These are phyloP conservation scores for Phyto melanocephala DNA, from an alignment of 2,888 invertebrate genomes.

Conservation along the genomic window DNA sequence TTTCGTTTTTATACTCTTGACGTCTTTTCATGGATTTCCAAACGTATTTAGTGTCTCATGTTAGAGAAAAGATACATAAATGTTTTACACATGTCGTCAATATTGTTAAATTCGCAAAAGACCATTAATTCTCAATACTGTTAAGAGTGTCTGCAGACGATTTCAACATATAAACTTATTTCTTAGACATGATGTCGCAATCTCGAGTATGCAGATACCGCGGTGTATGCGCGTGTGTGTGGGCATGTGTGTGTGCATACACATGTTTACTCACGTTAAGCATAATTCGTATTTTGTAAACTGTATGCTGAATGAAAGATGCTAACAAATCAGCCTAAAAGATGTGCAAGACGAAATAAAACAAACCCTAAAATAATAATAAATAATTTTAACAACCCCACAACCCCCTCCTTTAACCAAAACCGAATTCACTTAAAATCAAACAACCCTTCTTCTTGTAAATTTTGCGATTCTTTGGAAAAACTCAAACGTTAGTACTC, in stretches of 20 bases:
- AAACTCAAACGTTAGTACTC: neutral
- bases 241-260: neutral
- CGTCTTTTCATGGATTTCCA: slow-evolving; percentile 35
- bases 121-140: slow-evolving; percentile 41
- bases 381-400: neutral
- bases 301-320: slow-evolving; percentile 10
- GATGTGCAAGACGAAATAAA: slow-evolving; percentile 13
- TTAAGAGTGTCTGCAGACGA: slow-evolving; percentile 21
- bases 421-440: too few species aligned
- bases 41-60: neutral
- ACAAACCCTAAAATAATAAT: slow-evolving; percentile 21
- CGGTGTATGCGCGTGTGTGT: neutral
- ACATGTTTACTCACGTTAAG: slow-evolving; percentile 30
- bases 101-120: slow-evolving; percentile 46
- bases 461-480: neutral
- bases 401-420: neutral
- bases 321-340: slow-evolving; percentile 5
- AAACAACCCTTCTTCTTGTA: slow-evolving; percentile 11
- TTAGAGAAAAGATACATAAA: neutral
- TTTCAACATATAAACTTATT: neutral
- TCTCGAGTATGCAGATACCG: neutral
- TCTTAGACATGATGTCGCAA: slow-evolving; percentile 5
- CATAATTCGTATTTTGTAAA: slow-evolving; percentile 9
- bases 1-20: slow-evolving; percentile 35
- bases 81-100: slow-evolving; percentile 53